Conservation (phyloP, 2,113 vertebrate genomes). For the Tricholaema leucomelas region DNA sequence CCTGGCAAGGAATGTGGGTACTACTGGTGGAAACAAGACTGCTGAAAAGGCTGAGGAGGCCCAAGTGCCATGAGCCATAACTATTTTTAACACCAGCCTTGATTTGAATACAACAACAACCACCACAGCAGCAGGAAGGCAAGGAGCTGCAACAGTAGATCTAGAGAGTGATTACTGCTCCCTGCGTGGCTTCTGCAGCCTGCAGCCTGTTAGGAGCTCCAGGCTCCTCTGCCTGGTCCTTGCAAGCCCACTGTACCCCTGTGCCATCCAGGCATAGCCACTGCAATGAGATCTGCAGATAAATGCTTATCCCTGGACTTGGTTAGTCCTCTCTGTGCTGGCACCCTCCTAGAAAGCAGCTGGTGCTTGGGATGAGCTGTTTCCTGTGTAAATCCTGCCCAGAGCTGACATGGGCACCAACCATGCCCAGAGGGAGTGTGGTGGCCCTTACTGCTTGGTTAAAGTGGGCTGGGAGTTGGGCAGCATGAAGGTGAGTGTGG, state of each 20-base stretch:
- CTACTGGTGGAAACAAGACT: background rate
- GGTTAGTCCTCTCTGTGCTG: background rate
- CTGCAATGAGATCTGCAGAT: background rate
- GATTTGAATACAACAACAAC: background rate
- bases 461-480: background rate
- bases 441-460: background rate
- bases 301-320: background rate
- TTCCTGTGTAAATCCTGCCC: background rate
- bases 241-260: background rate
- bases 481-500: background rate
- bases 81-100: background rate
- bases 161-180: background rate
- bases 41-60: background rate
- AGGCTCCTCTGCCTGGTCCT: background rate
- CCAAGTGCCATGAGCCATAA: background rate
- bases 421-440: background rate
- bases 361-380: background rate
- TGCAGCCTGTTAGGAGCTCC: fast-evolving
- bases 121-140: background rate
- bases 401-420: background rate
- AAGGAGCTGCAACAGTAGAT: background rate
- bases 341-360: background rate
- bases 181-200: fast-evolving
- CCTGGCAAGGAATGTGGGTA: fast-evolving
- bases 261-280: background rate